These are phyloP conservation scores for Brachymystax lenok DNA, from an alignment of 2,797 vertebrate species.

Conservation along the genomic window DNA sequence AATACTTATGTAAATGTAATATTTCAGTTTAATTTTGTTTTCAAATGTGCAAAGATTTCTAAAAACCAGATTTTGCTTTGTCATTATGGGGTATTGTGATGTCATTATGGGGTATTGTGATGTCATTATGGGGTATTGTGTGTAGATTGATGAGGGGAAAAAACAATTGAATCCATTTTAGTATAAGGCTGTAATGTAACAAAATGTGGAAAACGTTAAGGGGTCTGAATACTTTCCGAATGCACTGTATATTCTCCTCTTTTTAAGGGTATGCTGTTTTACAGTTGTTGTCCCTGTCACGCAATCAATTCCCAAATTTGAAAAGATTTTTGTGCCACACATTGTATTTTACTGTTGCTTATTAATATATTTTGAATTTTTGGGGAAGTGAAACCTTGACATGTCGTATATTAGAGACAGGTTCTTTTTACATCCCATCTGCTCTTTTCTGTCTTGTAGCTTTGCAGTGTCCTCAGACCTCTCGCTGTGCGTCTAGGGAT, in stretches of 20 bases:
- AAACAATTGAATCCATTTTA: too few species aligned
- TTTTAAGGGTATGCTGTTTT: neutral
- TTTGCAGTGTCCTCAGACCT: slow-evolving; percentile 73
- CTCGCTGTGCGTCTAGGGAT: slow-evolving; percentile 72
- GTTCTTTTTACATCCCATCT: slow-evolving; percentile 71
- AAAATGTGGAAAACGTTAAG: too few species aligned
- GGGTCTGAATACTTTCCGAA: too few species aligned
- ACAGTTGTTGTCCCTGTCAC: neutral
- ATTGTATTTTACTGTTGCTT: neutral
- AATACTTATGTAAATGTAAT: too few species aligned
- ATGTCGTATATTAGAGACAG: slow-evolving; percentile 42
- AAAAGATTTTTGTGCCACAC: neutral
- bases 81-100: too few species aligned
- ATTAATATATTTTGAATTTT: neutral
- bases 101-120: too few species aligned
- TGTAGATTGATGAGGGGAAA: too few species aligned
- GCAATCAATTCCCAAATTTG: neutral
- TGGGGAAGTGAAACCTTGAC: slow-evolving; percentile 39
- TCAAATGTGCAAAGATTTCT: too few species aligned
- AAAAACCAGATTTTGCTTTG: too few species aligned
- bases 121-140: too few species aligned
- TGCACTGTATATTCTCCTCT: neutral
- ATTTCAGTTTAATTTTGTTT: too few species aligned
- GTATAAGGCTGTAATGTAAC: too few species aligned
- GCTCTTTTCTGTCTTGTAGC: slow-evolving; percentile 66